phyloP scores from a whole-genome alignment of 1,140 invertebrate species.

The Bilobella aurantiaca region DNA sequence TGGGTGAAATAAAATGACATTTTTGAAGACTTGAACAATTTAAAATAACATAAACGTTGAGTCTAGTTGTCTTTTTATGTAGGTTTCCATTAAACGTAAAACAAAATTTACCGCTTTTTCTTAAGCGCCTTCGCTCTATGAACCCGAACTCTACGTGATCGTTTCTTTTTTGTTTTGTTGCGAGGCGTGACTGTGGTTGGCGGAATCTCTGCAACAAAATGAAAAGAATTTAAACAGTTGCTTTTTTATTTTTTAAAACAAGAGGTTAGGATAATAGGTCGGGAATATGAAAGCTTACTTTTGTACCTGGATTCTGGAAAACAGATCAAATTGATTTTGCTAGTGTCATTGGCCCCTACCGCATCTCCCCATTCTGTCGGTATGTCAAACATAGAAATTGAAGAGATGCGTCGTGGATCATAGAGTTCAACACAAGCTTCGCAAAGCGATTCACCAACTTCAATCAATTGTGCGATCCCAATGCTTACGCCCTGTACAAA shows the following conservation, averaged over 20 bases:
- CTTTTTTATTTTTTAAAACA: no score
- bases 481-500: slow-evolving; percentile 20
- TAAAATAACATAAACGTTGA: no score
- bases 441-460: slow-evolving; percentile 26
- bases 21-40: no score
- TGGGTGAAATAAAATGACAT: no score
- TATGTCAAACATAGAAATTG: neutral
- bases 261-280: neutral
- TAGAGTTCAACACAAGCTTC: slow-evolving; percentile 19
- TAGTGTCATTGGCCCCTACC: neutral
- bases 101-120: no score
- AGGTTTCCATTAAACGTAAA: no score
- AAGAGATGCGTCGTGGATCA: neutral
- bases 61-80: no score
- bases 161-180: neutral
- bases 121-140: no score
- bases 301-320: neutral
- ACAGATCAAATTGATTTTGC: neutral
- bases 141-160: neutral
- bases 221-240: no score
- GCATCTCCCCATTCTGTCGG: neutral
- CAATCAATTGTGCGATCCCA: slow-evolving; percentile 24
- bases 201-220: no score
- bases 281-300: neutral
- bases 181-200: neutral